Evolutionary conservation across 2,797 vertebrate genomes (phyloP).

Genomic region (Chaenodraco wilsoni): DNA sequence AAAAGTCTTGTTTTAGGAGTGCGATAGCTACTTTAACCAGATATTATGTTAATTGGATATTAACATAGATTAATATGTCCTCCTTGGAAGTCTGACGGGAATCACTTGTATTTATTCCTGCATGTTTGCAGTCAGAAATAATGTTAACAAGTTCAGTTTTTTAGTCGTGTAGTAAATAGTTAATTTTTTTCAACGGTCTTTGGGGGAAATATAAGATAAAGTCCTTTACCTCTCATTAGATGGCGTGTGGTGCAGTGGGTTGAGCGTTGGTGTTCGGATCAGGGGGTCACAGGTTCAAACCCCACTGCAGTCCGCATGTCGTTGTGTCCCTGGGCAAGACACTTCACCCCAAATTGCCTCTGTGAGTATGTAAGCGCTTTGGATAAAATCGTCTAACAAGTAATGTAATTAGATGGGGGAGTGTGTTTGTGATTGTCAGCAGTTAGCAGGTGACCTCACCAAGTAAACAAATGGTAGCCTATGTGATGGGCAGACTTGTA

Average conservation of each 20-base stretch:
- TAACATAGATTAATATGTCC: background rate
- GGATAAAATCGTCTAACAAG: no score
- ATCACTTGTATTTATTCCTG: background rate
- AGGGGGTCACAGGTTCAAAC: no score
- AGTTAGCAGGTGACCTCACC: conserved; percentile 3
- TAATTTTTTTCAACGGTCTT: background rate
- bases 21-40: background rate
- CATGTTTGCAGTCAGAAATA: background rate
- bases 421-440: conserved; percentile 10
- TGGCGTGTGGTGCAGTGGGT: background rate
- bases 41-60: conserved; percentile 6
- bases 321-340: no score
- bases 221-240: background rate
- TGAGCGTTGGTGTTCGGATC: no score
- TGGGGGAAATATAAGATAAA: background rate
- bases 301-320: no score
- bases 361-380: no score
- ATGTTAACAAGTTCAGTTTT: background rate
- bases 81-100: conserved; percentile 1
- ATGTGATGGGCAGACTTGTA: no score
- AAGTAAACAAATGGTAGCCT: background rate
- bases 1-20: conserved; percentile 2
- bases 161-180: background rate
- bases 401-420: background rate
- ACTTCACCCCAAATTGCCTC: no score